These are phyloP conservation scores for Alethe diademata DNA, from an alignment of 2,113 vertebrate species.

Conservation along the genomic window DNA sequence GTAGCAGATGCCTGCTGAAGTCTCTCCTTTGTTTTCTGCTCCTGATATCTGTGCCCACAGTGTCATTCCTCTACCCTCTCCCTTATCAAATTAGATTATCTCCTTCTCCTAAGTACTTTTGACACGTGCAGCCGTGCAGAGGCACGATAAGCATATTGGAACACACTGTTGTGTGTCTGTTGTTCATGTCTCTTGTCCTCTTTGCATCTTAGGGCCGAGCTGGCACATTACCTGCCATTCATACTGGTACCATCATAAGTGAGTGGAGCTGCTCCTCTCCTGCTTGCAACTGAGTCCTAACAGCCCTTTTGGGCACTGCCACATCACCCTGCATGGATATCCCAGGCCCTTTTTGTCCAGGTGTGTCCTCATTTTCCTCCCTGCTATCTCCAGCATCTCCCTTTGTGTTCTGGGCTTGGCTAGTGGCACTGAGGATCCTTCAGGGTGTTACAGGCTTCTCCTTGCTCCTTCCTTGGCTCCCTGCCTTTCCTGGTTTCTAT, in stretches of 20 bases:
- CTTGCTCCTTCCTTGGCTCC: background rate
- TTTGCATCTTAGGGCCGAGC: background rate
- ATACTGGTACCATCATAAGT: background rate
- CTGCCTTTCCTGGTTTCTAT: background rate
- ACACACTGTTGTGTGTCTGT: background rate
- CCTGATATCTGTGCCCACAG: slow-evolving; percentile 13
- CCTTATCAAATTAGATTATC: slow-evolving; percentile 46
- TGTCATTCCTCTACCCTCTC: slow-evolving; percentile 21
- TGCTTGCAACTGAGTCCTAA: background rate
- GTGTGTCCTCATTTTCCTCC: background rate
- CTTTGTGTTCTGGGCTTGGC: background rate
- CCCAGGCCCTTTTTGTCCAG: background rate
- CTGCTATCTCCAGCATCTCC: background rate
- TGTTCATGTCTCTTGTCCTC: background rate
- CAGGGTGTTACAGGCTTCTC: background rate
- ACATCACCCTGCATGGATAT: background rate
- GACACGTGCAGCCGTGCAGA: background rate
- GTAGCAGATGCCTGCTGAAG: slow-evolving; percentile 44
- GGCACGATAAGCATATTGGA: background rate
- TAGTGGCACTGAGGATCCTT: background rate
- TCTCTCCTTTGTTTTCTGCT: slow-evolving; percentile 50
- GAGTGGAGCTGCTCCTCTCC: background rate
- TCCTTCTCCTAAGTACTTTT: background rate
- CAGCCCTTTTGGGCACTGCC: background rate
- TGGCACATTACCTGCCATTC: background rate